Base-by-base conservation (phyloP, 2,113 vertebrate genomes). In the Lepidothrix coronata region DNA sequence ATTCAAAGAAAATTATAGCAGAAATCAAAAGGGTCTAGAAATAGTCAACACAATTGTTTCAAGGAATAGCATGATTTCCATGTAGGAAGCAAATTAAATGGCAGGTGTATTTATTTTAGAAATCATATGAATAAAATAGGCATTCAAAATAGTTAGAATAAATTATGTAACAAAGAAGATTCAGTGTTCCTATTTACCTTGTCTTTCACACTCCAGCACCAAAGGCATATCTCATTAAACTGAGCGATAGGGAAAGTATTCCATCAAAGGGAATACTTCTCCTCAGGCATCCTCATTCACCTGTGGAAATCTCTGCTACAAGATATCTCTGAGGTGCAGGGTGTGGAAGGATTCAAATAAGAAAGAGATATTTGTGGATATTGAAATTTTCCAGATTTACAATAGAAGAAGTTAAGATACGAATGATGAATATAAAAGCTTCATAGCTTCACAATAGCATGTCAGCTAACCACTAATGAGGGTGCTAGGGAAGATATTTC, bases 101-200 rank as follows among this genome's bases (percentile, higher is more conserved):
- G 13, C 76, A 91, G 78, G 84, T 93, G 68, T 93, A 63, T 95
- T 96, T 96, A 91, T 87, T 96, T 94, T 93, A 95, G 78, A 94
- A 95, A 94, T 80, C 35, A 68, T 62, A 46, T 75, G 67, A 95
- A 82, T 93, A 95, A 95, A 95, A 92, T 35, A 55, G 79, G 43
- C 20, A 63, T 91, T 80, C 72, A 85, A 94, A 96, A 90, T 71
- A 91, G 79, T 73, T 89, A 68, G 86, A 95, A 96, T 95, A 94
- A 96, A 94, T 86, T 74, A 93, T 19, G 55, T 41, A 89, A 91
- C 88, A 95, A 90, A 95, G 65, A 67, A 91, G 75, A 93, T 68
- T 91, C 71, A 93, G 0, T 87, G 91, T 80, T 93, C 68, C 70
- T 94, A 84, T 94, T 96, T 97, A 96, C 94, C 82, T 94, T 82